Evolutionary conservation across 2,797 vertebrate genomes (phyloP), one percentile per base, ranked within the genome.

Genomic region (Squalus acanthias): DNA sequence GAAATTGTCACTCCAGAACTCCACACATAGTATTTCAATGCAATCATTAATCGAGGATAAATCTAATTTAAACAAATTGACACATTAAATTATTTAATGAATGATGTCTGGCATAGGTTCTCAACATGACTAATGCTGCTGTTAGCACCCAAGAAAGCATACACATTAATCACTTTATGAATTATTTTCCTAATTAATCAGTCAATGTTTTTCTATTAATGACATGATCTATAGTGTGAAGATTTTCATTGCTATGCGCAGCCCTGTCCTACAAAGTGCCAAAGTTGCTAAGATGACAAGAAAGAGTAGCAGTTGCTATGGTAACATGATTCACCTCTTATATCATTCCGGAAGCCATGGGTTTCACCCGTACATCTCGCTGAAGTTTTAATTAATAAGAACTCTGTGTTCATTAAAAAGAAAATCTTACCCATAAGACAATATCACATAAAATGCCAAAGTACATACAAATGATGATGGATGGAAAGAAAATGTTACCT

Each of bases 61-160:
- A 96, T n/a, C 57, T 50, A 95, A 87, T 96, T 97, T 95, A 96
- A 96, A 96, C 96, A 96, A 96, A 96, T 96, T 96, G 96, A 96
- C 87, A 96, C 91, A 22, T 97, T 96, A 63, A 94, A 3, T 67
- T 96, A 65, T 70, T 67, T 96, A 93, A 96, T 24, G 96, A 88
- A 96, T 0, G 2, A 96, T 87, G 57, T 91, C 95, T 96, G 65
- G 87, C 10, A 2, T 70, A 96, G 96, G 33, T 96, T 96, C 57
- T 20, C 63, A 93, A 46, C 65, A 17, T 0, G 0, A 87, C 63
- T 88, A 95, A 70, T 0, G 29, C 96, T 24, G 8, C 33, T 22
- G 82, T 60, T 39, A 39, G 85, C 85, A 91, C 46, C 95, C 92
- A 74, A 20, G 65, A 97, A 46, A 89, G 92, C 76, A 96, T 96